A percentile compares a stretch with the other conserved stretches of the same genome.
These are phyloP conservation scores for Chaenodraco wilsoni DNA, from an alignment of 2,797 vertebrate genomes.

Conservation along the genomic window DNA sequence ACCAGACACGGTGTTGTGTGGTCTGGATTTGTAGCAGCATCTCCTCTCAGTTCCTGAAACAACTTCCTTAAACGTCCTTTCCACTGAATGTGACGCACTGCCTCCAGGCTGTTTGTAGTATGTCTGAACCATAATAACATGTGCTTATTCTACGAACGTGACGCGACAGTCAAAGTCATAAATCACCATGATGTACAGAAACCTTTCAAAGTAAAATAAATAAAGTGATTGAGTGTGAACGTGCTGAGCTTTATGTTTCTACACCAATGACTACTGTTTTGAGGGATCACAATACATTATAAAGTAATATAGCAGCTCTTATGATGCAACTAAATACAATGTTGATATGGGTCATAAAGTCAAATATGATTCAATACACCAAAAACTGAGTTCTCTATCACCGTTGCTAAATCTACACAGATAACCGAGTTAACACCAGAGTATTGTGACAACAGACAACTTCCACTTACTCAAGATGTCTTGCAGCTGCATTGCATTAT, in stretches of 20 bases:
- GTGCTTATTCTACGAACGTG: neutral
- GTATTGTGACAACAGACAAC: constrained; percentile 21
- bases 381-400: neutral
- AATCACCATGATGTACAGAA: neutral
- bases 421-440: constrained; percentile 1
- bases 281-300: neutral
- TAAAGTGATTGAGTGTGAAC: neutral
- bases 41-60: neutral
- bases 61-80: neutral
- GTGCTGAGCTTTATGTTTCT: neutral
- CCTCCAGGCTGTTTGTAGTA: neutral
- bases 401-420: constrained; percentile 8
- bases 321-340: neutral
- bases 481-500: constrained; percentile 37
- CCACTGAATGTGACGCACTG: neutral
- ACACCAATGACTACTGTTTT: neutral
- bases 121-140: neutral
- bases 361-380: neutral
- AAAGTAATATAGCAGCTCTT: neutral
- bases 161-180: neutral
- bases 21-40: neutral
- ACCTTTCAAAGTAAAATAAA: neutral
- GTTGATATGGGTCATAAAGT: neutral
- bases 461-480: constrained; percentile 55
- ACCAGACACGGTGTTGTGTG: neutral